A percentile compares a stretch with the other conserved stretches of the same genome.
Conservation (phyloP, 2,113 vertebrate species). For the Pterocles orientalis region DNA sequence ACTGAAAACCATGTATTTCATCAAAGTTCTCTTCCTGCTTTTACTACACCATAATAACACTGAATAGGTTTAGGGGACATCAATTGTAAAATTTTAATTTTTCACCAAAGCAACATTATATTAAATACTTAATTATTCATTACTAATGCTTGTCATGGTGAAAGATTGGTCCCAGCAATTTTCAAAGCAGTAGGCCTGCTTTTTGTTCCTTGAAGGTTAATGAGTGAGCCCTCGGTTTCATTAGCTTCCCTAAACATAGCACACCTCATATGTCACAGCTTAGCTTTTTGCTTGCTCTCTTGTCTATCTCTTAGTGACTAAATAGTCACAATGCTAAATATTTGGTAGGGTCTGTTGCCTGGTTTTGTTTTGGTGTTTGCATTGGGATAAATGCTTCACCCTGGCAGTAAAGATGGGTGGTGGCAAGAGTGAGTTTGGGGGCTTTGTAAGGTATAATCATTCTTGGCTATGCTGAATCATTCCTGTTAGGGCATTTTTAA, state of each 20-base stretch:
- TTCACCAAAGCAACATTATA: slow-evolving; percentile 87
- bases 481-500: background rate
- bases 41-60: slow-evolving; percentile 77
- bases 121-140: slow-evolving; percentile 99
- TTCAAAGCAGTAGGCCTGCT: slow-evolving; percentile 82
- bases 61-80: slow-evolving; percentile 85
- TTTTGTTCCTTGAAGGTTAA: slow-evolving; percentile 89
- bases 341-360: background rate
- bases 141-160: slow-evolving; percentile 88
- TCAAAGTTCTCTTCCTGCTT: slow-evolving; percentile 69
- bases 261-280: slow-evolving; percentile 79
- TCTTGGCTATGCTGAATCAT: background rate
- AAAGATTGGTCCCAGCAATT: slow-evolving; percentile 87
- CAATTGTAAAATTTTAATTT: slow-evolving; percentile 91
- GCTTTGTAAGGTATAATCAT: background rate
- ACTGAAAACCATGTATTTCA: slow-evolving; percentile 81
- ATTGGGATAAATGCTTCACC: background rate
- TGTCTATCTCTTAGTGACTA: background rate
- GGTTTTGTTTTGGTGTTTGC: slow-evolving; percentile 53
- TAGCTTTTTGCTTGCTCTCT: background rate
- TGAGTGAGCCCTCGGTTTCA: slow-evolving; percentile 80
- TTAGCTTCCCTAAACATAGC: slow-evolving; percentile 80
- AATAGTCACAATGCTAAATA: background rate
- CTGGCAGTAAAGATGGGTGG: background rate
- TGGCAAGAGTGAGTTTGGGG: background rate